phyloP scores from a whole-genome alignment of 2,797 vertebrate species.

The Ctenosaura bakeri region DNA sequence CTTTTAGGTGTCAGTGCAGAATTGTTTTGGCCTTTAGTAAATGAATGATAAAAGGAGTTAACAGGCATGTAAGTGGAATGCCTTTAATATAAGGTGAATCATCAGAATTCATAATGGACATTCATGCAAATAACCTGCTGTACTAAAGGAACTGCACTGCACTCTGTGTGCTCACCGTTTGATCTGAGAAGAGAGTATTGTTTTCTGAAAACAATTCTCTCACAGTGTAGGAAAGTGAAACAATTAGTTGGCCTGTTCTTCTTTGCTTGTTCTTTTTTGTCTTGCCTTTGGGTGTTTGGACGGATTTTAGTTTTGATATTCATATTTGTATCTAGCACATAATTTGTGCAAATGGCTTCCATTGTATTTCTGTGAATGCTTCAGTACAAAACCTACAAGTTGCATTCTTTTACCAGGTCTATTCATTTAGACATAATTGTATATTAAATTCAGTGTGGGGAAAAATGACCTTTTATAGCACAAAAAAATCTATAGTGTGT shows the following conservation, averaged over 20 bases:
- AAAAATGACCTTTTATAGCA: neutral
- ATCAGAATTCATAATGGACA: neutral
- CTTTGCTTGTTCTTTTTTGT: neutral
- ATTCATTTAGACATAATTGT: conserved; percentile 6
- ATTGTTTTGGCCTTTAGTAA: neutral
- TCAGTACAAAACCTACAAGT: neutral
- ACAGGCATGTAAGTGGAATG: neutral
- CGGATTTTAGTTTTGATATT: conserved; percentile 44
- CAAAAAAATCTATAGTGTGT: neutral
- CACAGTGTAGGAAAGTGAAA: neutral
- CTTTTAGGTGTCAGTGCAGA: neutral
- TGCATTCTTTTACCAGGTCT: conserved; percentile 29
- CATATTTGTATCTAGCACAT: neutral
- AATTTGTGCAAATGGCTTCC: conserved; percentile 41
- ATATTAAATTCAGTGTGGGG: neutral
- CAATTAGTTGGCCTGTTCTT: conserved; percentile 22
- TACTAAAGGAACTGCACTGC: neutral
- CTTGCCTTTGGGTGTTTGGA: neutral
- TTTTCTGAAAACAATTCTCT: conserved; percentile 47
- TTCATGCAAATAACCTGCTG: neutral
- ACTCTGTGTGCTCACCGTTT: neutral
- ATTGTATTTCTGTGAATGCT: neutral
- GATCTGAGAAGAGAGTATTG: conserved; percentile 15
- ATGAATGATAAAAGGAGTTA: neutral
- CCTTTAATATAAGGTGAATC: too few relatives aligned